These are phyloP conservation scores for Streblospio benedicti DNA, from an alignment of 1,140 invertebrate species.

Conservation along the genomic window DNA sequence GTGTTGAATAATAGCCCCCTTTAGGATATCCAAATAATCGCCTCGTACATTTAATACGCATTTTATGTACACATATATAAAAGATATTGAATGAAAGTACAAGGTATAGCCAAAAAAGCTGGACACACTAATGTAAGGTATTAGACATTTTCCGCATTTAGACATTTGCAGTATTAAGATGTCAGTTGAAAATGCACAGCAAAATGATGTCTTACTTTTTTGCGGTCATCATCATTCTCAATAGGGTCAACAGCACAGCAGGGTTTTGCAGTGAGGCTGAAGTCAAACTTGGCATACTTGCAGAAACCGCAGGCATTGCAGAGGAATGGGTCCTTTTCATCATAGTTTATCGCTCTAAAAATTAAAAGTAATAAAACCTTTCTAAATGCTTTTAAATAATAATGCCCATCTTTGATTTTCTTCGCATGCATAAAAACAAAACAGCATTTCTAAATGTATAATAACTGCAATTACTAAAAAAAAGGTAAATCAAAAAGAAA, in stretches of 20 bases:
- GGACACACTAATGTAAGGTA: no score
- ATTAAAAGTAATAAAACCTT: conserved; percentile 11
- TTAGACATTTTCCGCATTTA: no score
- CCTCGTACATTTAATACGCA: no score
- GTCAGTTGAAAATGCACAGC: neutral
- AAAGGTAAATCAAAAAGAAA: neutral
- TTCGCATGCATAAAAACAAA: no score
- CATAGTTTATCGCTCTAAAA: conserved; percentile 89
- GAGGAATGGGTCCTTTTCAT: conserved; percentile 96
- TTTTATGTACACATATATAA: no score
- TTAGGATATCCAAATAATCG: no score
- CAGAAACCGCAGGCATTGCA: conserved; percentile 98
- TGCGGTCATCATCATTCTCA: conserved; percentile 91
- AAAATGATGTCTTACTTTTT: conserved; percentile 58
- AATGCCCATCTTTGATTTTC: neutral
- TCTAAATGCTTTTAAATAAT: neutral
- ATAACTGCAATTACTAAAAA: neutral
- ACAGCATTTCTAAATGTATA: no score
- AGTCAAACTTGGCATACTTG: conserved; percentile 99
- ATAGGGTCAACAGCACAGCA: conserved; percentile 95
- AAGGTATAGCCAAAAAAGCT: no score
- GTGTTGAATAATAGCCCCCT: no score
- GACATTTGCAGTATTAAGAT: no score
- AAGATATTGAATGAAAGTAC: no score
- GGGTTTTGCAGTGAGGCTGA: conserved; percentile 73